Base-by-base conservation (phyloP, 2,888 invertebrate genomes). In the Trichogramma evanescens region DNA sequence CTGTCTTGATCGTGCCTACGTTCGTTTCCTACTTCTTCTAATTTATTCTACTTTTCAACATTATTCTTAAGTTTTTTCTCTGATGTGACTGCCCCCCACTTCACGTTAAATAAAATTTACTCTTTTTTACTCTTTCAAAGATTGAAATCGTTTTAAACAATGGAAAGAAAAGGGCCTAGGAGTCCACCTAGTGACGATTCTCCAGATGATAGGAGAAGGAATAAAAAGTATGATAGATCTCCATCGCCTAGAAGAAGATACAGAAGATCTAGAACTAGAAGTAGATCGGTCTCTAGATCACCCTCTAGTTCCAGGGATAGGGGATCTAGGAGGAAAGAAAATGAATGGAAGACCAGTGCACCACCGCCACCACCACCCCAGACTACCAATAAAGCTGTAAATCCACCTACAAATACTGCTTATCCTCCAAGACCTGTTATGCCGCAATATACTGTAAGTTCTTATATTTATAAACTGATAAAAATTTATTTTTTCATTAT, bases 141-240 rank as follows among this genome's bases (percentile, higher is more conserved):
- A 26, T 26, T 26, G 26, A 26, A 26, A 26, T 26, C 26, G 26
- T 26, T 1, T 2, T 26, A 67, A 48, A 73, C 74, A 53, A 67
- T 71, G 0, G 71, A 71, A 49, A 70, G 71, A 48, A 77, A 73
- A 59, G 75, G 75, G 6, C 75, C 75, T 0, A 64, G 77, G 7
- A 78, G 77, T 65, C 76, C 75, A 0, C 73, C 74, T 40, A 72
- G 71, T 4, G 73, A 75, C 49, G 76, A 75, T 0, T 77, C 77
- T 4, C 75, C 75, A 39, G 77, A 77, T 10, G 68, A 74, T 8
- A 73, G 74, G 51, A 68, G 75, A 51, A 71, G 74, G 26, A 26
- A 26, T 26, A 26, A 26, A 26, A 26, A 26, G 26, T 26, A 26
- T 26, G 26, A 26, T 26, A 56, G 63, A 38, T 71, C 71, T n/a